phyloP scores from a whole-genome alignment of 2,797 vertebrate genomes.

The Ceyx erithaca region DNA sequence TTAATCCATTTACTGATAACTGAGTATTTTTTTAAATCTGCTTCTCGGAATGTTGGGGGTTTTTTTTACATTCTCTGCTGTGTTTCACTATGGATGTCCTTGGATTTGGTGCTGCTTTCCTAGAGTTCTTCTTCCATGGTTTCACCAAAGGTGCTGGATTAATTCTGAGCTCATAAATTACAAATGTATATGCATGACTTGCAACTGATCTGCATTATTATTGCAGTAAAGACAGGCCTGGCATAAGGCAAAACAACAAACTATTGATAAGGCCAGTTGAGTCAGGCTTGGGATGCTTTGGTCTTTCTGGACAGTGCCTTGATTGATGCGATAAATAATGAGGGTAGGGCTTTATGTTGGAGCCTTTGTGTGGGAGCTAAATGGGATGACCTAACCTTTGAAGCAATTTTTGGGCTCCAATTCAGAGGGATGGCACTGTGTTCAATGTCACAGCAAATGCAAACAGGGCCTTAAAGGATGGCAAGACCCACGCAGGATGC shows the following conservation, averaged over 20 bases:
- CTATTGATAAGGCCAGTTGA: constrained; percentile 18
- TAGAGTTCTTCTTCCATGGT: not conserved
- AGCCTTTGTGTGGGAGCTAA: constrained; percentile 44
- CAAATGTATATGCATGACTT: constrained; percentile 52
- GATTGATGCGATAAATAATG: constrained; percentile 51
- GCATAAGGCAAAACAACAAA: constrained; percentile 47
- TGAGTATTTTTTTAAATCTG: not conserved
- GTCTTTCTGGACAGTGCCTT: not conserved
- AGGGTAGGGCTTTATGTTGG: constrained; percentile 17
- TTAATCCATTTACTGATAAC: not conserved
- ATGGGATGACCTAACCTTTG: constrained; percentile 52
- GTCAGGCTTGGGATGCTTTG: not conserved
- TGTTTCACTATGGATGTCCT: not conserved
- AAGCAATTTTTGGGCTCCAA: not conserved
- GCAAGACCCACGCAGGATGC: accelerated
- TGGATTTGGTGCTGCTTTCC: constrained; percentile 3
- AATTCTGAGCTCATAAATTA: constrained; percentile 34
- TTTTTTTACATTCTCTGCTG: not conserved
- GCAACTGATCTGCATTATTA: constrained; percentile 41
- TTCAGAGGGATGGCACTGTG: not conserved
- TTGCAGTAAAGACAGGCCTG: not conserved
- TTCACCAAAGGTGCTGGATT: not conserved
- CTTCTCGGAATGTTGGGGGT: not conserved
- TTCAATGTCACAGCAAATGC: not conserved
- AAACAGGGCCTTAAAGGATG: not conserved